Base-by-base conservation (phyloP, 2,888 invertebrate species). In the Euplexia lucipara region DNA sequence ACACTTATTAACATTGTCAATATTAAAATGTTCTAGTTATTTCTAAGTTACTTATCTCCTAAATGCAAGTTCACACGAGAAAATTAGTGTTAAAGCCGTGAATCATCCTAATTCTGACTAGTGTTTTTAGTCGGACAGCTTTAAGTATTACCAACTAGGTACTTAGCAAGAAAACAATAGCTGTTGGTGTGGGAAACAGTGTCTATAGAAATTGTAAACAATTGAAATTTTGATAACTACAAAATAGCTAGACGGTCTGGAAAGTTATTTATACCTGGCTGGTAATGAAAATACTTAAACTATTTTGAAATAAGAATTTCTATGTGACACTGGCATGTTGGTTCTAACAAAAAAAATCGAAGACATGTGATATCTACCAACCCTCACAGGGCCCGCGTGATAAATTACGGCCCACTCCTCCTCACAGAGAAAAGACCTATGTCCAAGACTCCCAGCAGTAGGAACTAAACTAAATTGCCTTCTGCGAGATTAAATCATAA, bases 151-250 rank as follows among this genome's bases (percentile, higher is more conserved):
- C n/a, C 37, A 51, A 68, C 64, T 49, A 67, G 61, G 54, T 65
- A 72, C 73, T 76, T 74, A 80, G 60, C 51, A 48, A 18, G n/a
- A 45, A 42, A 58, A 83, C 81, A 84, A 81, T 74, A 41, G 61
- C 3, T 12, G n/a, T 37, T 45, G 35, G 67, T 70, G 83, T 84
- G 86, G 71, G 84, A 85, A 85, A 72, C 47, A 44, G 26, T 57
- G 35, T 51, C 56, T 22, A 49, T 54, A 59, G 57, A 63, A 54
- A 56, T 75, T 18, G 18, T n/a, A 41, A 62, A 54, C 58, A 63
- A 69, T 63, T 67, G 54, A 12, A 44, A 51, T 54, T 58, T 14
- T 39, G 14, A 45, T 30, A 26, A 14, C 18, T 32, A 42, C 45
- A 41, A 60, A n/a, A n/a, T n/a, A n/a, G 48, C 8, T 39, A 49